phyloP scores from a whole-genome alignment of 2,888 invertebrate species.

The Drosophila merina region DNA sequence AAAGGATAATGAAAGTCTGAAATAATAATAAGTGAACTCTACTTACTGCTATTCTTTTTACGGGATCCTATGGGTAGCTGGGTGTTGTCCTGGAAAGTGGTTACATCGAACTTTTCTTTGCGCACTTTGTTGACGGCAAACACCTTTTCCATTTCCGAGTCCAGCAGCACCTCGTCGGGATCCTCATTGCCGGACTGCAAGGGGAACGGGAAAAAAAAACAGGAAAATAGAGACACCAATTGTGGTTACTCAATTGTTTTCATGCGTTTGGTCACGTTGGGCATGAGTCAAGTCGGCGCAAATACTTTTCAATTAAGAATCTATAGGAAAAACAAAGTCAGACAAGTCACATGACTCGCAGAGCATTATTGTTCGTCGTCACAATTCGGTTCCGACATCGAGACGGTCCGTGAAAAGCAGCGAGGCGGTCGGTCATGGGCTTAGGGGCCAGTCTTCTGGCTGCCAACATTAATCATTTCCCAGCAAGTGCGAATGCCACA shows the following conservation, averaged over 20 bases:
- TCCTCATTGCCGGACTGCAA: constrained; percentile 85
- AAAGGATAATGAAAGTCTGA: too few relatives aligned
- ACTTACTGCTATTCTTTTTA: constrained; percentile 78
- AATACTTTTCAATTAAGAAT: constrained; percentile 75
- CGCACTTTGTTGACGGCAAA: constrained; percentile 88
- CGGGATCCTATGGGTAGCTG: constrained; percentile 79
- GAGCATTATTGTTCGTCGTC: constrained; percentile 54
- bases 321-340: constrained; percentile 57
- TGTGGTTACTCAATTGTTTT: constrained; percentile 52
- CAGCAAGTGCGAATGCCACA: constrained; percentile 30
- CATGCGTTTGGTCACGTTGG: constrained; percentile 64
- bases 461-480: constrained; percentile 34
- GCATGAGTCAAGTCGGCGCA: constrained; percentile 57
- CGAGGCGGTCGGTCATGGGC: not conserved
- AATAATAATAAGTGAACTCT: too few relatives aligned
- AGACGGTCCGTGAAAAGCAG: constrained; percentile 16
- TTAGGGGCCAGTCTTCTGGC: not conserved
- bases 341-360: constrained; percentile 68
- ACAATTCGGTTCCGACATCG: constrained; percentile 29
- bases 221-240: constrained; percentile 8
- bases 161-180: constrained; percentile 89
- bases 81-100: constrained; percentile 84
- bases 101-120: constrained; percentile 86
- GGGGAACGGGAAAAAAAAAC: not conserved
- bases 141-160: constrained; percentile 95